Percentiles rank a stretch among this genome's conserved stretches.
These are phyloP conservation scores for Sandelia bainsii DNA, from an alignment of 2,797 vertebrate species.

Conservation along the genomic window DNA sequence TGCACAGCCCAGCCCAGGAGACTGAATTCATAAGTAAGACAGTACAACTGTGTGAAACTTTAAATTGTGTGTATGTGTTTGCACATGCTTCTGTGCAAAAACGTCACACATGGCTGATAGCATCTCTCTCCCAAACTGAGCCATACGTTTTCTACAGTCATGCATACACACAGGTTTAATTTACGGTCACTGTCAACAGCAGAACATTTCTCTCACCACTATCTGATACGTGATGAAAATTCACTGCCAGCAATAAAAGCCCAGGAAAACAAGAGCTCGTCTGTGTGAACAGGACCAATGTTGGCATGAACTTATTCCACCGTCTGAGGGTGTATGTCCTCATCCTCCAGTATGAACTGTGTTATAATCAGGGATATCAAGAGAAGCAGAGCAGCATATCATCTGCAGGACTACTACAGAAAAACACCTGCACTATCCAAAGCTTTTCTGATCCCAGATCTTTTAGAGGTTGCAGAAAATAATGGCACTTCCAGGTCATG, in stretches of 20 bases:
- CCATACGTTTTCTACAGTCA: conserved; percentile 55
- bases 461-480: conserved; percentile 29
- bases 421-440: conserved; percentile 35
- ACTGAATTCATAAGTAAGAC: conserved; percentile 41
- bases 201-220: conserved; percentile 67
- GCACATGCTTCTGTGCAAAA: conserved; percentile 8
- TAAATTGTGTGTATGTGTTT: conserved; percentile 30
- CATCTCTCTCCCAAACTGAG: conserved; percentile 51
- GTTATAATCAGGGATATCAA: conserved; percentile 5
- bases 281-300: conserved; percentile 48
- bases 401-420: conserved; percentile 9
- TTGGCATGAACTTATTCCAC: conserved; percentile 52
- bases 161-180: conserved; percentile 60
- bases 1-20: conserved; percentile 20
- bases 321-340: conserved; percentile 9
- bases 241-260: conserved; percentile 61
- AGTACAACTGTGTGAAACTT: conserved; percentile 24
- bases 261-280: conserved; percentile 65
- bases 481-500: conserved; percentile 17
- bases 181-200: conserved; percentile 72
- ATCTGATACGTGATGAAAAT: conserved; percentile 70
- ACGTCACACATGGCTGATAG: conserved; percentile 30
- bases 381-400: neutral
- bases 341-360: conserved; percentile 13
- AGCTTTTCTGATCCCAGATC: conserved; percentile 9